phyloP scores from a whole-genome alignment of 2,113 vertebrate species.

The Syngnathus scovelli region DNA sequence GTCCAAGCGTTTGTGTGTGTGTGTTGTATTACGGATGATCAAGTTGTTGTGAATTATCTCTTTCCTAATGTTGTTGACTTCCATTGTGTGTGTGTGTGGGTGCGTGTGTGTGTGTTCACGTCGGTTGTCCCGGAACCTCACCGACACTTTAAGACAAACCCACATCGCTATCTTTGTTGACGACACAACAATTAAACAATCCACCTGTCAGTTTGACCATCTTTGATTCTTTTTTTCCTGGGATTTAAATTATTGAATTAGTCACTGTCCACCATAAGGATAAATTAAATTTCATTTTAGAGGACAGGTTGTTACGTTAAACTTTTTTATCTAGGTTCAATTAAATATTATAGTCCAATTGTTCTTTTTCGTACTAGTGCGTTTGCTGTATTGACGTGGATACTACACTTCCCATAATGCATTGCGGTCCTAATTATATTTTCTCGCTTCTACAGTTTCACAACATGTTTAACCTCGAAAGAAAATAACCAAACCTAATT shows the following conservation, averaged over 20 bases:
- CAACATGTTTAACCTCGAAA: not conserved
- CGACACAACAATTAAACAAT: slow-evolving; percentile 63
- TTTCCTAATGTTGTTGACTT: slow-evolving; percentile 37
- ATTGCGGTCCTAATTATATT: not conserved
- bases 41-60: slow-evolving; percentile 48
- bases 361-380: not conserved
- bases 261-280: not conserved
- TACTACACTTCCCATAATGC: not conserved
- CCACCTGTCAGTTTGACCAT: slow-evolving; percentile 56
- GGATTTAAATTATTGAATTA: not conserved
- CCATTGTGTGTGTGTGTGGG: slow-evolving; percentile 63
- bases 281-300: not conserved
- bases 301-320: not conserved
- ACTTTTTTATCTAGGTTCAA: not conserved
- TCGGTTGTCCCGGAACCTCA: slow-evolving; percentile 59
- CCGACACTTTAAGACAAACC: slow-evolving; percentile 63
- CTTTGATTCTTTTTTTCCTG: slow-evolving; percentile 17
- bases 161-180: slow-evolving; percentile 62
- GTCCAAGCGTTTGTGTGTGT: slow-evolving; percentile 27
- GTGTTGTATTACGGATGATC: slow-evolving; percentile 30
- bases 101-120: slow-evolving; percentile 66
- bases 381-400: not conserved
- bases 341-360: not conserved
- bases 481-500: not conserved
- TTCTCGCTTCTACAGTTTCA: not conserved